Evolutionary conservation across 2,113 vertebrate species (phyloP), one percentile per base, ranked within the genome.

Genomic region (Atherinomorus stipes): DNA sequence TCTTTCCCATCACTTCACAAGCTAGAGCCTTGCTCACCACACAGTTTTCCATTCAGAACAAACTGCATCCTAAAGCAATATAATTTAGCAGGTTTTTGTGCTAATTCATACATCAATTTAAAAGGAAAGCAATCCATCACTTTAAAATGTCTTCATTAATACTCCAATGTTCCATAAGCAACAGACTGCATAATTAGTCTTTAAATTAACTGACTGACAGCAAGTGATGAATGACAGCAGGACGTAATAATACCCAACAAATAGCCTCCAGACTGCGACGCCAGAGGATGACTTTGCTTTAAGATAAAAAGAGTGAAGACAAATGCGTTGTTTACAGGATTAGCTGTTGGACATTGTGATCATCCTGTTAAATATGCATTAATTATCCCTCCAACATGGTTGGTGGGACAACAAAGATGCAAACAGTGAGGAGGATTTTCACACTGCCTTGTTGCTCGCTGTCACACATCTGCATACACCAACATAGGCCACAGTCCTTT

Each of bases 91-190:
- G 18, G 19, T 19, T 45, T 45, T 45, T 4, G 19, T 45, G 16
- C 2, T 18, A 45, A 45, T 18, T 45, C 4, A 45, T 2, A 45
- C 44, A 45, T 45, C 3, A 21, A 82, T 80, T 22, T 7, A 9
- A 6, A 10, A 50, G 22, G n/a, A n/a, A 50, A 50, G 22, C 47
- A 50, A 40, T 45, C 44, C 21, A 83, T 83, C 60, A 80, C 19
- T 37, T 76, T 47, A 60, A 63, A 71, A 86, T 12, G n/a, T 63
- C 60, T 74, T 68, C 56, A 81, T 88, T 78, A 81, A 84, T 85
- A 75, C 25, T 59, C 65, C 28, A 28, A 21, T 16, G 11, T 53
- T 64, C 26, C 71, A 64, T 54, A 64, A 68, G 66, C 60, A 52
- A 70, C 58, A 73, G 28, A 72, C 53, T 74, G 51, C 18, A 28